Percentiles rank a stretch among this genome's conserved stretches.
Evolutionary conservation across 2,888 invertebrate genomes (phyloP).

Genomic region (Agonum fuliginosum): DNA sequence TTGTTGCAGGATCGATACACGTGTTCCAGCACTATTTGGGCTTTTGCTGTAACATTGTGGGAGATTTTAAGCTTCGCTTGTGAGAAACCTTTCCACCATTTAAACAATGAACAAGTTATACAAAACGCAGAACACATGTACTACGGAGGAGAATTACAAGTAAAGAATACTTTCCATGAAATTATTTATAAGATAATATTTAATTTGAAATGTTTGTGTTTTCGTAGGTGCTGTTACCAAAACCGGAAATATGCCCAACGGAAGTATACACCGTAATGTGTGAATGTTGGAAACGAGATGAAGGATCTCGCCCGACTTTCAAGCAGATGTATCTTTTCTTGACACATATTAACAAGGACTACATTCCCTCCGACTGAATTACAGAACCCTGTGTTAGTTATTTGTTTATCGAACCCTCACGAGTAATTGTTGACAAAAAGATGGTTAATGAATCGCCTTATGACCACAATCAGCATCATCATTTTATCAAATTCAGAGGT

Average conservation of each 20-base stretch:
- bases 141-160: slow-evolving; percentile 78
- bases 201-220: slow-evolving; percentile 35
- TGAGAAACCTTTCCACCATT: slow-evolving; percentile 77
- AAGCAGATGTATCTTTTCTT: slow-evolving; percentile 82
- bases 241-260: slow-evolving; percentile 84
- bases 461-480: slow-evolving; percentile 59
- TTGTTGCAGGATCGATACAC: slow-evolving; percentile 77
- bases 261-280: slow-evolving; percentile 86
- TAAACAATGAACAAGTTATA: slow-evolving; percentile 78
- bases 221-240: slow-evolving; percentile 76
- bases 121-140: slow-evolving; percentile 81
- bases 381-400: background rate
- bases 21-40: slow-evolving; percentile 79
- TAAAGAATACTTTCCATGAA: slow-evolving; percentile 63
- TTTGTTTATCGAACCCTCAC: slow-evolving; percentile 30
- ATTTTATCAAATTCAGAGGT: slow-evolving; percentile 56
- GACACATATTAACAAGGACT: slow-evolving; percentile 77
- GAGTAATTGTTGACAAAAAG: slow-evolving; percentile 37
- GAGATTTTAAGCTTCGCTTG: slow-evolving; percentile 78
- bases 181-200: background rate
- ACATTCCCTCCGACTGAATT: slow-evolving; percentile 72
- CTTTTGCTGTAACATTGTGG: slow-evolving; percentile 80
- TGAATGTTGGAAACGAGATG: slow-evolving; percentile 80
- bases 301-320: slow-evolving; percentile 77
- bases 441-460: slow-evolving; percentile 57